Evolutionary conservation across 1,140 invertebrate species (phyloP), one percentile per base, ranked within the genome.

Genomic region (Drosophila varians): DNA sequence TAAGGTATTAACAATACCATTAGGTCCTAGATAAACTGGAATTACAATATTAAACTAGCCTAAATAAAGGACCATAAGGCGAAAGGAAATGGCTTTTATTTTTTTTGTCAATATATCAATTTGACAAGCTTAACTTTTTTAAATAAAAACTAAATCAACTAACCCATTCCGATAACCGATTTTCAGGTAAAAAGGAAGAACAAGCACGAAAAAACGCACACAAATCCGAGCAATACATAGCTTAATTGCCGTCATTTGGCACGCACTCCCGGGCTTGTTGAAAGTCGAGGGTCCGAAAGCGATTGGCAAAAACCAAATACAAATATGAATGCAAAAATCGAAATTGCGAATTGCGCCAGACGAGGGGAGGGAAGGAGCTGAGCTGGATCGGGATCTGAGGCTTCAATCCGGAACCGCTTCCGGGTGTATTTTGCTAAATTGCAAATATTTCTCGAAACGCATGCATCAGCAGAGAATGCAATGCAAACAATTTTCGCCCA

Each of bases 371-470:
- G 19, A 1, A 40, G 43, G 47, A 58, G 58, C 78, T 55, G 49
- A 55, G 55, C n/a, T n/a, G n/a, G 74, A 9, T 1, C 28, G 28
- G n/a, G 28, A 31, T 31, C 78, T 56, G 49, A 56, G 60, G 74
- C 79, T 46, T 79, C 65, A 66, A 68, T 68, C 47, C 60, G 60
- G 72, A 43, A 28, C 78, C 58, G 77, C 82, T 83, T 87, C 74
- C 82, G 74, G 80, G 69, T 75, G 70, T 72, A 82, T 87, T 87
- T 87, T 87, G 82, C 82, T 82, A 87, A 87, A 88, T 87, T 87
- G 82, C 82, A 87, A 87, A 87, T 87, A 87, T 87, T 87, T 87
- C 76, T 66, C 82, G 82, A 87, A 82, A 77, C 82, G 82, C 83
- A 87, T 87, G 82, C 82, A 87, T 82, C 82, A 87, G 83, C 82